Evolutionary conservation across 2,888 invertebrate species (phyloP).

Genomic region (Spodoptera exigua): DNA sequence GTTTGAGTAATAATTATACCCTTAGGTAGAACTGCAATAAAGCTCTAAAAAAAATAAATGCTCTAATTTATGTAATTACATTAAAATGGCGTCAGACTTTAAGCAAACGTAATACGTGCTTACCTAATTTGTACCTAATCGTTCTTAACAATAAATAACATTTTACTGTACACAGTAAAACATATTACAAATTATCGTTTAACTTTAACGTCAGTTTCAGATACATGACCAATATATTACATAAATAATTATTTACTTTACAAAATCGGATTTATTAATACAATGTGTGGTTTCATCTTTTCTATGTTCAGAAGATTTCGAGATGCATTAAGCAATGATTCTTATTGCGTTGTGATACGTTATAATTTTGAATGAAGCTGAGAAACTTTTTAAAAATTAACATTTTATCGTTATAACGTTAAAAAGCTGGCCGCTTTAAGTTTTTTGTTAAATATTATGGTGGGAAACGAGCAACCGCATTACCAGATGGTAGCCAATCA

Average conservation of each 20-base stretch:
- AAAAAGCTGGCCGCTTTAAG: too few species aligned
- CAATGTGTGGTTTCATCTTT: background rate
- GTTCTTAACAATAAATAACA: background rate
- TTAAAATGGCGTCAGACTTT: background rate
- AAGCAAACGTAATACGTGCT: background rate
- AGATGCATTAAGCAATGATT: background rate
- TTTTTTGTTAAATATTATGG: too few species aligned
- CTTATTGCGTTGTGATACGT: too few species aligned
- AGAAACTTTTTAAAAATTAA: too few species aligned
- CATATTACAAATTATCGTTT: slow-evolving; percentile 19
- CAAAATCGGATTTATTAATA: background rate
- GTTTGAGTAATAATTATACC: too few species aligned
- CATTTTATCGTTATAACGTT: too few species aligned
- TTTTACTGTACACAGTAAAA: slow-evolving; percentile 13
- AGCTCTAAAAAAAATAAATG: too few species aligned
- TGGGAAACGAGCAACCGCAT: too few species aligned
- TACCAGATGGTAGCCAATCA: too few species aligned
- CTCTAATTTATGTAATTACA: too few species aligned
- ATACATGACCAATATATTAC: background rate
- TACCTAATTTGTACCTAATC: background rate
- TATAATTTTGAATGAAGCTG: too few species aligned
- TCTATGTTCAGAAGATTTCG: background rate
- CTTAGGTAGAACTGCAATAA: too few species aligned
- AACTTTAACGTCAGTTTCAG: slow-evolving; percentile 18
- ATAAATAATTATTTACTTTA: slow-evolving; percentile 10